A percentile compares a stretch with the other conserved stretches of the same genome.
Evolutionary conservation across 2,888 invertebrate genomes (phyloP).

Genomic region (Diogma glabrata): DNA sequence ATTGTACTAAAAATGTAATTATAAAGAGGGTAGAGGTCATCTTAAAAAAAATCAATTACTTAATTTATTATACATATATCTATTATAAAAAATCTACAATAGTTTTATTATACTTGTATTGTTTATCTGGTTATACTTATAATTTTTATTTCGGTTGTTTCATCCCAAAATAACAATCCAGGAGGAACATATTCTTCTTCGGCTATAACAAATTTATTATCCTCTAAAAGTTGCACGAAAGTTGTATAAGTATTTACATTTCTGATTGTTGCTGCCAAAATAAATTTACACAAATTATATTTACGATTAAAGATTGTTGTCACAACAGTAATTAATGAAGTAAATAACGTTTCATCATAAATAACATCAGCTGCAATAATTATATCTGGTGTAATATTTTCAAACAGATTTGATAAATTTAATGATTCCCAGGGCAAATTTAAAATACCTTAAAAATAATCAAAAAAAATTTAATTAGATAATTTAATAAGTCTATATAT

Average conservation of each 20-base stretch:
- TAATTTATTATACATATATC: no score
- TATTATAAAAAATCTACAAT: no score
- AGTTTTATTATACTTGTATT: no score
- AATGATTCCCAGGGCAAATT: constrained; percentile 42
- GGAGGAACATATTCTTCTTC: no score
- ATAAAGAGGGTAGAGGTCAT: no score
- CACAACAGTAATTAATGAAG: constrained; percentile 37
- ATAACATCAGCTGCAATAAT: constrained; percentile 49
- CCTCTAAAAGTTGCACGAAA: constrained; percentile 45
- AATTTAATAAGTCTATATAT: background rate
- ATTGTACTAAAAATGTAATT: no score
- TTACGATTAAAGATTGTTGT: constrained; percentile 32
- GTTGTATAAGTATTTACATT: constrained; percentile 48
- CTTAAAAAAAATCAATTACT: no score
- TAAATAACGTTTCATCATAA: constrained; percentile 45
- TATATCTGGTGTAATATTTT: constrained; percentile 33
- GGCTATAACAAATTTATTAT: no score
- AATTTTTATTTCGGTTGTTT: no score
- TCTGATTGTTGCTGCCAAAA: constrained; percentile 49
- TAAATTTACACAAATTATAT: constrained; percentile 31
- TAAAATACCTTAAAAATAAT: constrained; percentile 23
- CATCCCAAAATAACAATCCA: no score
- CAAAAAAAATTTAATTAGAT: background rate
- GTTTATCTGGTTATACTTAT: no score
- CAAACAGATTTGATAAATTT: constrained; percentile 24